These are phyloP conservation scores for Drosophila guanche DNA, from an alignment of 1,140 invertebrate genomes.

Conservation along the genomic window DNA sequence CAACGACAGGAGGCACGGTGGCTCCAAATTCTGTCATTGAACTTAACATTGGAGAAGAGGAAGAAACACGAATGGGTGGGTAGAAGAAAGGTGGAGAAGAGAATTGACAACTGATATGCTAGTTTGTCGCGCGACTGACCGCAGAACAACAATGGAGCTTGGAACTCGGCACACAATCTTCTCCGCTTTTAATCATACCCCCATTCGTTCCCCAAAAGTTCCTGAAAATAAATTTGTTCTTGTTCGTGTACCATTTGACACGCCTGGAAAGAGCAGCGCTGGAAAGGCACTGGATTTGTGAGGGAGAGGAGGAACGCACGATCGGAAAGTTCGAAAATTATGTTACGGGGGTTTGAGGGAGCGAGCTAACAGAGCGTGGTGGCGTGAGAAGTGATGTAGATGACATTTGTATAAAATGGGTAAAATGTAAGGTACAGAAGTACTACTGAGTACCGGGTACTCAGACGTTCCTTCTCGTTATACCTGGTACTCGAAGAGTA, in stretches of 20 bases:
- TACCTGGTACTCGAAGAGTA: too few relatives aligned
- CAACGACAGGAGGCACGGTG: conserved; percentile 11
- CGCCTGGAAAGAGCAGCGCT: not conserved
- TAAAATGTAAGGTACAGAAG: too few relatives aligned
- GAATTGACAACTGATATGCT: conserved; percentile 14
- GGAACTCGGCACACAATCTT: not conserved
- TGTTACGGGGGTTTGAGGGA: too few relatives aligned
- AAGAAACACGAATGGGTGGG: not conserved
- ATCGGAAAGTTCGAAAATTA: not conserved
- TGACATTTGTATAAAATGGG: too few relatives aligned
- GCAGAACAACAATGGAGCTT: conserved; percentile 19
- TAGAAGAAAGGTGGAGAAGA: conserved; percentile 9
- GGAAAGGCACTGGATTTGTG: conserved; percentile 6
- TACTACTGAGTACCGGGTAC: too few relatives aligned
- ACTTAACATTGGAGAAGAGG: conserved; percentile 52
- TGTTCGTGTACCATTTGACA: conserved; percentile 41
- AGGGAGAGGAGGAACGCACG: not conserved
- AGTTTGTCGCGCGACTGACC: conserved; percentile 40
- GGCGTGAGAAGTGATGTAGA: too few relatives aligned
- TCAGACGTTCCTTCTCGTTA: too few relatives aligned
- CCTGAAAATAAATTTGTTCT: conserved; percentile 17
- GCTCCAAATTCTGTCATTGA: conserved; percentile 74
- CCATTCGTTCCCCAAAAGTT: conserved; percentile 15
- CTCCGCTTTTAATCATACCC: conserved; percentile 11
- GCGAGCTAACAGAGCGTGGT: too few relatives aligned